A percentile compares a stretch with the other conserved stretches of the same genome.
phyloP scores from a whole-genome alignment of 1,140 invertebrate species.

The Drusus annulatus region DNA sequence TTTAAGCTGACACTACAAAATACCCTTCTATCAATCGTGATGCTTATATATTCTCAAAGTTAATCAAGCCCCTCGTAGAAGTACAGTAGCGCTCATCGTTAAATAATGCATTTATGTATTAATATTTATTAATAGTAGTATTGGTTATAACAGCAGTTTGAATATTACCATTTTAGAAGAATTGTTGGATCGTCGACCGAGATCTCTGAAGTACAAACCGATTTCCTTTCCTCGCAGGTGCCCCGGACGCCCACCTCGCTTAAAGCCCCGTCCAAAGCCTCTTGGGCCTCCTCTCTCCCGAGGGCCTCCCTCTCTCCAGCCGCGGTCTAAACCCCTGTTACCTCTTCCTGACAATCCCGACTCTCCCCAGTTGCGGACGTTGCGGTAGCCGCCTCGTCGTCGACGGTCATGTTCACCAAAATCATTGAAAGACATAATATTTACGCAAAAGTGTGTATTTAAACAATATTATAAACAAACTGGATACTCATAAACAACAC shows the following conservation, averaged over 20 bases:
- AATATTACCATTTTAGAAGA: conserved; percentile 8
- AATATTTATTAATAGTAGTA: background rate
- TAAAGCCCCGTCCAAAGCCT: background rate
- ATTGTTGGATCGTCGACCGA: background rate
- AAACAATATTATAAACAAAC: no score
- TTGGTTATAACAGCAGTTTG: background rate
- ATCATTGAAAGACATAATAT: background rate
- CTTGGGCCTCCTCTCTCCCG: background rate
- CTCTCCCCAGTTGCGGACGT: no score
- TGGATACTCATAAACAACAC: no score
- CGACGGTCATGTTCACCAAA: background rate
- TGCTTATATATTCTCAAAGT: no score
- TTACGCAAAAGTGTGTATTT: background rate
- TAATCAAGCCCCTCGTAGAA: no score
- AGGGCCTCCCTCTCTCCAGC: background rate
- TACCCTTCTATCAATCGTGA: no score
- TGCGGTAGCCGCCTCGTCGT: background rate
- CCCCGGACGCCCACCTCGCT: conserved; percentile 18
- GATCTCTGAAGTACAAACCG: conserved; percentile 49
- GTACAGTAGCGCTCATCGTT: no score
- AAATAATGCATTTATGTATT: no score
- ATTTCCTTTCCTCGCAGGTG: conserved; percentile 42
- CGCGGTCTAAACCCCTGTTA: no score
- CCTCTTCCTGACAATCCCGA: background rate
- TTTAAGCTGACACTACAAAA: background rate